Conservation (phyloP, 2,797 vertebrate genomes). For the Anomalospiza imberbis region DNA sequence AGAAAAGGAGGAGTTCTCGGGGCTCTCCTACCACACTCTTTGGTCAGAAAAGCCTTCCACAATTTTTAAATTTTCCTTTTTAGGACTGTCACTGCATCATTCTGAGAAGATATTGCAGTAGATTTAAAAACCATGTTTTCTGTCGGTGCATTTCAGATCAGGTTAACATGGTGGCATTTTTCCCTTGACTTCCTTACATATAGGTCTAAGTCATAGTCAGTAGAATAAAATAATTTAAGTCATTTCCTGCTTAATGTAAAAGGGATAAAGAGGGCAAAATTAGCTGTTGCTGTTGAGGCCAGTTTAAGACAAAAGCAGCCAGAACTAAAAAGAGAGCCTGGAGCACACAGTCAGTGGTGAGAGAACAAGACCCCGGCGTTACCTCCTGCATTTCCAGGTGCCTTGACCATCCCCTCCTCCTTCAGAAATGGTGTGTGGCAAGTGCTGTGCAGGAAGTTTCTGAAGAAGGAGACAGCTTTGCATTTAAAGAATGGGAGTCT, state of each 20-base stretch:
- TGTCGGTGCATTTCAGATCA: not conserved
- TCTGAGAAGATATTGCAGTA: not conserved
- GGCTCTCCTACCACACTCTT: not conserved
- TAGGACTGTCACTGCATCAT: not conserved
- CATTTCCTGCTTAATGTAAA: not conserved
- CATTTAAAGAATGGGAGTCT: not conserved
- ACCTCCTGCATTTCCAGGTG: not conserved
- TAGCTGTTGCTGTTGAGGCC: not conserved
- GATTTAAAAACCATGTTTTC: not conserved
- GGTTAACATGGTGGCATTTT: not conserved
- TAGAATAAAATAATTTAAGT: not conserved
- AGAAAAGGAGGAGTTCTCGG: not conserved
- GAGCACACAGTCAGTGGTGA: not conserved
- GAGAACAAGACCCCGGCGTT: rapidly evolving
- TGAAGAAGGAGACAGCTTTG: not conserved
- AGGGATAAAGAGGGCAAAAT: not conserved
- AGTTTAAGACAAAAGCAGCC: not conserved
- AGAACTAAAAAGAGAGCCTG: not conserved
- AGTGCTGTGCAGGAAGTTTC: not conserved
- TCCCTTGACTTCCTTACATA: not conserved
- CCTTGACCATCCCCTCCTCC: not conserved
- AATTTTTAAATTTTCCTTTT: not conserved
- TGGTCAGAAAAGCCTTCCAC: not conserved
- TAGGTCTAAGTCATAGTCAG: not conserved
- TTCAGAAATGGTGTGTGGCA: not conserved